Evolutionary conservation across 2,888 invertebrate genomes (phyloP), one percentile per base, ranked within the genome.

Genomic region (Himalopsyche anomala): DNA sequence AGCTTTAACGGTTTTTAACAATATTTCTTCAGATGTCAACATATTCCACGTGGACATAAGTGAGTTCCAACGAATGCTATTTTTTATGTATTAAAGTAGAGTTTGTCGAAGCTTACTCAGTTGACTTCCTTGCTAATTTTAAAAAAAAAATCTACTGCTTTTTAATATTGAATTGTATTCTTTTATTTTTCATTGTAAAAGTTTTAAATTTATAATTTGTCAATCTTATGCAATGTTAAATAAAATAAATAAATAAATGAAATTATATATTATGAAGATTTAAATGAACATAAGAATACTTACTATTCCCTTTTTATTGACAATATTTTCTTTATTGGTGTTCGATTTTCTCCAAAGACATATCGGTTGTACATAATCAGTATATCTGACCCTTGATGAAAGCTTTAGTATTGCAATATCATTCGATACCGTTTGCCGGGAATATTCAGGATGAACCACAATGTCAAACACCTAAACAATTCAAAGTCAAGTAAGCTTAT

Each of bases 391-490:
- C 8, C 87, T 62, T 11, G 87, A 83, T 17, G 89, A 87, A 55
- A 90, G 84, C 56, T 89, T 88, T 51, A 90, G 84, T 15, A 90
- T 86, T 0, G 90, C 90, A 79, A 91, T 89, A 84, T 91, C 90
- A 56, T 90, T 89, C 28, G 87, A 86, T 54, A 89, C 88, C 12
- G 56, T 88, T 5, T 40, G 80, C 56, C 80, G 56, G 38, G 84
- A 85, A 85, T 88, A 89, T 11, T 88, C 85, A 9, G 89, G 89
- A 83, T 89, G 89, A 17, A 89, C 28, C 3, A 87, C 51, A 36
- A 88, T 85, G 82, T 88, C 81, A 42, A 81, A 85, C 17, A 88
- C 87, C 88, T 88, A 38, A 8, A 87, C 74, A 81, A 86, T 82
- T 36, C 28, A 62, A 19, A 15, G 8, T 40, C 40, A 80, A 80